Evolutionary conservation across 2,797 vertebrate species (phyloP), one percentile per base, ranked within the genome.

Genomic region (Strix occidentalis): DNA sequence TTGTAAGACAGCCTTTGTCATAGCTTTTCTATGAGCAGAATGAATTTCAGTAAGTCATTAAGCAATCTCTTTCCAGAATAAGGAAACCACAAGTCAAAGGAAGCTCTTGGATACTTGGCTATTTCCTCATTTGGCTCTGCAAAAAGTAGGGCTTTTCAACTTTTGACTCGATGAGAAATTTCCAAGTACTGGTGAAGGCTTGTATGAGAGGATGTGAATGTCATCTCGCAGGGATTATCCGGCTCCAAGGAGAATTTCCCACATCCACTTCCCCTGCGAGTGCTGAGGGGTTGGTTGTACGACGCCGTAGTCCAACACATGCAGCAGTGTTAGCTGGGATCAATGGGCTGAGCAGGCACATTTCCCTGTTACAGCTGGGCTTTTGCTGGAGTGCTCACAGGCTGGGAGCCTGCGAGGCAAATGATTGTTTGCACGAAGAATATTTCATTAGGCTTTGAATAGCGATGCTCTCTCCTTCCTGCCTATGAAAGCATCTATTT

Each of bases 401-500:
- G 83, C 96, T 66, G 77, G 85, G 85, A 95, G 93, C 74, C 93
- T 63, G 72, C 33, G 17, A 89, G 79, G 54, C 71, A 64, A 92
- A 89, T 26, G 78, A 31, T 94, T 90, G 71, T 97, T 93, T 66
- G 76, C 95, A 28, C 86, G 37, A 33, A 95, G 95, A 95, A 91
- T 78, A 58, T 93, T 94, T 95, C 92, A 20, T 72, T 83, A 68
- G 93, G 91, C 84, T 87, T 51, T 70, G 48, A 77, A 75, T 88
- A 78, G 78, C 39, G 41, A 92, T 91, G 84, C 9, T 74, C 79
- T 77, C 91, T 94, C 81, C 93, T 93, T 97, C 95, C 97, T 97
- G 96, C 75, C 74, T 56, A 3, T 96, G 96, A 97, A 94, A 97
- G 93, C 96, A 92, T 57, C 96, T 95, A 23, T 87, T 96, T 96